These are phyloP conservation scores for Amblyraja radiata DNA, from an alignment of 2,797 vertebrate species.

Conservation along the genomic window DNA sequence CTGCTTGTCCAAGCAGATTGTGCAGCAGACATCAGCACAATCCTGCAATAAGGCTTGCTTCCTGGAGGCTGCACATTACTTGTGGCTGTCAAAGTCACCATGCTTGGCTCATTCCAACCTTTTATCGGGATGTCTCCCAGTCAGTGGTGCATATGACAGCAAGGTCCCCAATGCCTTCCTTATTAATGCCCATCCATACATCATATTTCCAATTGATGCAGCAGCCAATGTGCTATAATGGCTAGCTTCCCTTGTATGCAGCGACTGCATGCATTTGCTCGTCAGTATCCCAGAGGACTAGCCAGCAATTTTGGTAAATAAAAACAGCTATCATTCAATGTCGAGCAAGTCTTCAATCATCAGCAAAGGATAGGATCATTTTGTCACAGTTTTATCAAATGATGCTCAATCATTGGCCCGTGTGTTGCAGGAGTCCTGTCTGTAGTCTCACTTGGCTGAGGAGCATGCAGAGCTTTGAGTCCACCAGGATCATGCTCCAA, in stretches of 20 bases:
- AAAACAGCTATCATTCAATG: background rate
- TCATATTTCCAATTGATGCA: background rate
- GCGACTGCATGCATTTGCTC: background rate
- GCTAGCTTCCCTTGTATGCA: background rate
- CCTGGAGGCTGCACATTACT: background rate
- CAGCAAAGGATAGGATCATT: background rate
- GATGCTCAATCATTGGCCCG: background rate
- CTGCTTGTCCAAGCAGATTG: background rate
- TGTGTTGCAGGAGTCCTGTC: background rate
- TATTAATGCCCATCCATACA: background rate
- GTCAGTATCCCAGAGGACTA: background rate
- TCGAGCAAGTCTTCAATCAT: background rate
- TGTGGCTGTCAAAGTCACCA: background rate
- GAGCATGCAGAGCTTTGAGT: background rate
- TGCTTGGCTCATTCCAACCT: background rate
- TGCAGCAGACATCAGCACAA: background rate
- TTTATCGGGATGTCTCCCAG: background rate
- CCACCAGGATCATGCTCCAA: background rate
- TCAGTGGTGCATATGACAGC: background rate
- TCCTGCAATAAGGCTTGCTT: background rate
- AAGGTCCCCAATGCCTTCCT: background rate
- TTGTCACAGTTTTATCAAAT: background rate
- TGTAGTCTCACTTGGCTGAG: background rate
- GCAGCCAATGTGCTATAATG: background rate
- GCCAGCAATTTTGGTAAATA: background rate